Conservation (phyloP, 2,113 vertebrate species). For the Sisor rabdophorus region DNA sequence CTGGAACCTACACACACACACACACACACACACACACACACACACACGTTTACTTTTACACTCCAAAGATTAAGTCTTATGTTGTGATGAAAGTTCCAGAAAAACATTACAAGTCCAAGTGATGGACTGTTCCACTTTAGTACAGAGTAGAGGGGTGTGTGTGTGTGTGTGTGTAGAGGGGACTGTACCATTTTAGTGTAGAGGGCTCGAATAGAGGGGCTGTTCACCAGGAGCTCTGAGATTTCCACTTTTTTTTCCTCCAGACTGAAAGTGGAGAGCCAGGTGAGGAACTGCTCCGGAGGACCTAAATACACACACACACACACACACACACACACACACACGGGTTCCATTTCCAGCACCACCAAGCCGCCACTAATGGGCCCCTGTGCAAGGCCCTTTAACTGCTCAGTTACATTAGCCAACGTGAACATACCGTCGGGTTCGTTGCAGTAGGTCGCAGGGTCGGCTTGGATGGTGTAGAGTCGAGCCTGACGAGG, state of each 20-base stretch:
- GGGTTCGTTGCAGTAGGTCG: constrained; percentile 97
- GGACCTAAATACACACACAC: constrained; percentile 71
- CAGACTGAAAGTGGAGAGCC: constrained; percentile 80
- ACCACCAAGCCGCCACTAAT: too few relatives aligned
- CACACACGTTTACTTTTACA: neutral
- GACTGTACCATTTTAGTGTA: constrained; percentile 91
- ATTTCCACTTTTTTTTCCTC: constrained; percentile 90
- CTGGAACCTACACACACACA: constrained; percentile 78
- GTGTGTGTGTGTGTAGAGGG: neutral
- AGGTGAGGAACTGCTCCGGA: constrained; percentile 81
- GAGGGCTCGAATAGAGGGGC: constrained; percentile 89
- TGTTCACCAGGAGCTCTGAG: constrained; percentile 85
- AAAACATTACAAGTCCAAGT: neutral
- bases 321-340: constrained; percentile 5
- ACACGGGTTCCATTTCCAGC: too few relatives aligned
- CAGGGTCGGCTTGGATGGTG: constrained; percentile 92
- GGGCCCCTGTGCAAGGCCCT: too few relatives aligned
- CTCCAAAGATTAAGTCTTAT: neutral
- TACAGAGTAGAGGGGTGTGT: neutral
- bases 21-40: neutral
- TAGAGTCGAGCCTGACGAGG: constrained; percentile 93
- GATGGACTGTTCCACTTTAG: neutral
- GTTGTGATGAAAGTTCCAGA: neutral
- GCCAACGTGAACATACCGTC: constrained; percentile 72
- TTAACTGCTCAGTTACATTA: too few relatives aligned